phyloP scores from a whole-genome alignment of 2,113 vertebrate species.

The Zosterops borbonicus region DNA sequence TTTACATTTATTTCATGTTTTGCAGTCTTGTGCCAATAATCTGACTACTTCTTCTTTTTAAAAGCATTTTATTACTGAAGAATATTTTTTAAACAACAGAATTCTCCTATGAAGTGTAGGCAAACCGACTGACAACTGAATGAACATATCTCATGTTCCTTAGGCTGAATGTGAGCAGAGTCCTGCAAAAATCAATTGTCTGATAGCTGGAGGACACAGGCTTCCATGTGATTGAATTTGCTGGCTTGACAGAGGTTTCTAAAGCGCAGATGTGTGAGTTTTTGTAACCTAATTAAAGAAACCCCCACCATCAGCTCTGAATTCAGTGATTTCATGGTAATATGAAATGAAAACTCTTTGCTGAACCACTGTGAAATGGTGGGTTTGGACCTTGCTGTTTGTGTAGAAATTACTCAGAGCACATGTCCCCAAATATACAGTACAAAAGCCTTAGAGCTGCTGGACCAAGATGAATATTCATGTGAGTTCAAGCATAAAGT shows the following conservation, averaged over 20 bases:
- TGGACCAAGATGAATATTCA: conserved; percentile 62
- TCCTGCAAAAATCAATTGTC: conserved; percentile 73
- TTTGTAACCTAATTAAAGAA: conserved; percentile 75
- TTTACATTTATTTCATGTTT: not conserved
- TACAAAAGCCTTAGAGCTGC: conserved; percentile 41
- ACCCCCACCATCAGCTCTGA: conserved; percentile 36
- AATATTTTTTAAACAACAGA: not conserved
- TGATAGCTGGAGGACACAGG: conserved; percentile 65
- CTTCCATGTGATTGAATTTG: conserved; percentile 72
- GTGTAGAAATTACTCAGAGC: conserved; percentile 9
- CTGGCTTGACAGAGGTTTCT: conserved; percentile 62
- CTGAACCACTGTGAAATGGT: not conserved
- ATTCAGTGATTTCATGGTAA: conserved; percentile 54
- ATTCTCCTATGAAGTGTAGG: conserved; percentile 22
- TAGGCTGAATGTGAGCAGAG: conserved; percentile 70
- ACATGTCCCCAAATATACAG: not conserved
- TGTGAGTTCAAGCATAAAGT: conserved; percentile 63
- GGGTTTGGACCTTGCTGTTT: conserved; percentile 10
- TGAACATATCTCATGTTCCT: conserved; percentile 47
- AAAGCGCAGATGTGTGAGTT: conserved; percentile 49
- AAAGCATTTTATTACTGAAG: not conserved
- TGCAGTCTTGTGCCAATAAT: not conserved
- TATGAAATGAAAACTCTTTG: conserved; percentile 44
- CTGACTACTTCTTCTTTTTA: not conserved
- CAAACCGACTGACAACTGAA: conserved; percentile 63